Percentiles rank a stretch among this genome's conserved stretches.
phyloP scores from a whole-genome alignment of 2,113 vertebrate species.

The Crotophaga sulcirostris region DNA sequence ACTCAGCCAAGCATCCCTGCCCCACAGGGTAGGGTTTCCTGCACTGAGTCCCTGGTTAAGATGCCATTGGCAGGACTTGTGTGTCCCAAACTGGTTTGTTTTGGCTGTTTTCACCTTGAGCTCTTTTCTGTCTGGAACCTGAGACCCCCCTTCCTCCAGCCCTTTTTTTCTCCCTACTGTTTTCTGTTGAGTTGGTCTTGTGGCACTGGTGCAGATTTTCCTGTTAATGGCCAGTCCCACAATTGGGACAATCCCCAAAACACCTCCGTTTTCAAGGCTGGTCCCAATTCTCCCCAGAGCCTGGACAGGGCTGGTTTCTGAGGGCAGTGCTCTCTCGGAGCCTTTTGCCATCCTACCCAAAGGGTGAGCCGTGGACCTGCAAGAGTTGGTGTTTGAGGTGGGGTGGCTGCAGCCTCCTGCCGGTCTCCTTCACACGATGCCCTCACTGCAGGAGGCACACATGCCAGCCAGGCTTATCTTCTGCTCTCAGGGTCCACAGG shows the following conservation, averaged over 20 bases:
- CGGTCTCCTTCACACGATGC: background rate
- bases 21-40: background rate
- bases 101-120: background rate
- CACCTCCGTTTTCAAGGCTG: background rate
- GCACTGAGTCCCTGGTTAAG: background rate
- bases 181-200: background rate
- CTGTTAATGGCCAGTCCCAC: background rate
- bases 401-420: background rate
- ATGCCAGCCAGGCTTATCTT: background rate
- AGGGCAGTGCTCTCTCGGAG: background rate
- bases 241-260: background rate
- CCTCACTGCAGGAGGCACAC: background rate
- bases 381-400: background rate
- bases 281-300: background rate
- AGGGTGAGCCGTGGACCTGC: background rate
- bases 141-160: background rate
- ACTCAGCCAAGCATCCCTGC: background rate
- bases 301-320: background rate
- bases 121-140: background rate
- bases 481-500: background rate
- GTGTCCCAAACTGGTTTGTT: background rate
- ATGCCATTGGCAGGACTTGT: background rate
- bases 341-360: background rate
- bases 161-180: background rate
- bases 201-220: background rate